Evolutionary conservation across 2,113 vertebrate genomes (phyloP).

Genomic region (Orientallactaga bullata): DNA sequence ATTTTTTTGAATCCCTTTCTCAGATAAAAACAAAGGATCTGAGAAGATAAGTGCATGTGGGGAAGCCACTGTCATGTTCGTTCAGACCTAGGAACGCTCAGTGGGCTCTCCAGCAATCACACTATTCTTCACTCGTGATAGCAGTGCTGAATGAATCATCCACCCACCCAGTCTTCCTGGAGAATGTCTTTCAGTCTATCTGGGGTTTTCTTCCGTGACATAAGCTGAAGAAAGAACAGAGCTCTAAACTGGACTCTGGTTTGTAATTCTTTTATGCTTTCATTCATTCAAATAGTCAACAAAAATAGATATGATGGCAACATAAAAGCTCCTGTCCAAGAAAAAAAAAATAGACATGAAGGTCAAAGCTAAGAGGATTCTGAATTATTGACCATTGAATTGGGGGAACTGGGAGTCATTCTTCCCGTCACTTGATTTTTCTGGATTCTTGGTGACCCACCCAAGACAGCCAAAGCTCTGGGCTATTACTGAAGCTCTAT

Average conservation of each 20-base stretch:
- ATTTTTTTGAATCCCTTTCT: background rate
- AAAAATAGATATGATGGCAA: conserved; percentile 27
- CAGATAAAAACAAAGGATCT: background rate
- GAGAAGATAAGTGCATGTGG: background rate
- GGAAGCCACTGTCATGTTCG: background rate
- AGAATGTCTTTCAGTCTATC: background rate
- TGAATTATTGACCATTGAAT: background rate
- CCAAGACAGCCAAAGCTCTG: background rate
- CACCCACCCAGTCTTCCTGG: background rate
- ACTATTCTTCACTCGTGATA: background rate
- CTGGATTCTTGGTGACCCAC: background rate
- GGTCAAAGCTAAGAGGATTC: conserved; percentile 34
- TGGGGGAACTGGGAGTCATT: conserved; percentile 7
- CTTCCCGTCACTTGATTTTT: conserved; percentile 6
- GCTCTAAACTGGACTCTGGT: background rate
- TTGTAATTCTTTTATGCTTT: background rate
- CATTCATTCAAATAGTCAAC: conserved; percentile 32
- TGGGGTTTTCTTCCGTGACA: background rate
- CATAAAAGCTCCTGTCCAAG: conserved; percentile 22
- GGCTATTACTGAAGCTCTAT: background rate
- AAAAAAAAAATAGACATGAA: conserved; percentile 54
- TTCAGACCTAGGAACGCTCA: background rate
- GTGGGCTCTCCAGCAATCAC: background rate
- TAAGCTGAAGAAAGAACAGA: background rate
- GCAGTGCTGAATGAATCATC: background rate